These are phyloP conservation scores for Parnassius orleans DNA, from an alignment of 2,888 invertebrate species.

Conservation along the genomic window DNA sequence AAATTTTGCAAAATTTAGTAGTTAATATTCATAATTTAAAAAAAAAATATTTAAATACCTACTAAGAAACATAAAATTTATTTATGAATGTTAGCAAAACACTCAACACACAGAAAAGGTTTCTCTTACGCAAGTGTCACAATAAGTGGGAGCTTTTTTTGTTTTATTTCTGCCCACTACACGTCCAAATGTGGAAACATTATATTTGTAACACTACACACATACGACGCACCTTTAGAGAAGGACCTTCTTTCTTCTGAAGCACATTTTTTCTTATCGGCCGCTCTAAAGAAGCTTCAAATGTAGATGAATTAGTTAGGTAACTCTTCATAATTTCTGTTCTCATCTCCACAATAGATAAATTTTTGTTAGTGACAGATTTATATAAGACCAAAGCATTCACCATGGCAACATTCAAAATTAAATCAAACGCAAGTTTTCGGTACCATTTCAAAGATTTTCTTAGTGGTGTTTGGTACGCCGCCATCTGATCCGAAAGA, in stretches of 20 bases:
- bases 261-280: constrained; percentile 22
- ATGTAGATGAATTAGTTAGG: background rate
- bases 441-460: constrained; percentile 28
- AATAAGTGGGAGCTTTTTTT: constrained; percentile 30
- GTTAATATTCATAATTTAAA: constrained; percentile 24
- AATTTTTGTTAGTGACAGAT: no score
- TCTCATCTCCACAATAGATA: constrained; percentile 2
- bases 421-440: constrained; percentile 27
- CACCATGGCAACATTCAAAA: constrained; percentile 30
- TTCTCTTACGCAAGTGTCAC: constrained; percentile 32
- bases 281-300: constrained; percentile 21
- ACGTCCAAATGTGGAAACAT: constrained; percentile 33
- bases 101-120: no score
- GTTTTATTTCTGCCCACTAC: constrained; percentile 36
- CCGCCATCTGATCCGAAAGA: constrained; percentile 25
- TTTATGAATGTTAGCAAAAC: no score
- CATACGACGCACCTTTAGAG: constrained; percentile 10
- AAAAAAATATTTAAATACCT: constrained; percentile 23
- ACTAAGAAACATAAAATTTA: no score
- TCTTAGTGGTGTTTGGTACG: constrained; percentile 26
- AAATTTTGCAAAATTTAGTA: constrained; percentile 23
- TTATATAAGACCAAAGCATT: no score
- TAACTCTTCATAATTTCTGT: constrained; percentile 8
- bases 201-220: constrained; percentile 16
- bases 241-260: constrained; percentile 15